Evolutionary conservation across 2,113 vertebrate genomes (phyloP), one percentile per base, ranked within the genome.

Genomic region (Cromileptes altivelis): DNA sequence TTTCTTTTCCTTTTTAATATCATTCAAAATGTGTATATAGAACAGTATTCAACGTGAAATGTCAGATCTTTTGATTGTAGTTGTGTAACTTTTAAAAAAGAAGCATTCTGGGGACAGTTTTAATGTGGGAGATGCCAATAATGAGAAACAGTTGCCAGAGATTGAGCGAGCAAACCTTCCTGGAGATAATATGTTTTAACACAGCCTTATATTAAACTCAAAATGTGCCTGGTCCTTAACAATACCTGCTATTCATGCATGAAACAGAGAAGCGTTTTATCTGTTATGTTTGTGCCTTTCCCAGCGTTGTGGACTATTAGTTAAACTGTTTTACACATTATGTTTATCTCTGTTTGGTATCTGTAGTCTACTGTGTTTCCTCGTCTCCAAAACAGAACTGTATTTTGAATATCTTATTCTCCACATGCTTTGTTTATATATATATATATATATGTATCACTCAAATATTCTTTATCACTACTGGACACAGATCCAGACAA

Each of bases 1-100:
- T 84, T 72, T 25, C 50, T 76, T 23, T 70, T 64, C 42, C 80
- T 74, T 76, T 33, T 30, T 76, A 68, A 30, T 88, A 80, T 86
- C 58, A 88, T 77, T 83, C 33, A 82, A 69, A 53, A 63, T 87
- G 45, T 91, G 81, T 88, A 60, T 42, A 88, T 82, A 77, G 63
- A 65, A 70, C 61, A 84, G 62, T 69, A 42, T 85, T 92, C 71
- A 75, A 62, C 81, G 64, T 85, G 62, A 78, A 71, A 84, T 55
- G 33, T 78, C 61, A 57, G 45, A 84, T 87, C 42, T 72, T 82
- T 82, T 82, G 23, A 71, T 73, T 72, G 49, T 56, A 55, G 53
- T 13, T 60, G 19, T 74, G 62, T 76, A 75, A 57, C 25, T 70
- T 27, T 18, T 53, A 14, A 33, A 33, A 78, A 27, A 37, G 0